Evolutionary conservation across 2,888 invertebrate species (phyloP).

Genomic region (Diarsia mendica): DNA sequence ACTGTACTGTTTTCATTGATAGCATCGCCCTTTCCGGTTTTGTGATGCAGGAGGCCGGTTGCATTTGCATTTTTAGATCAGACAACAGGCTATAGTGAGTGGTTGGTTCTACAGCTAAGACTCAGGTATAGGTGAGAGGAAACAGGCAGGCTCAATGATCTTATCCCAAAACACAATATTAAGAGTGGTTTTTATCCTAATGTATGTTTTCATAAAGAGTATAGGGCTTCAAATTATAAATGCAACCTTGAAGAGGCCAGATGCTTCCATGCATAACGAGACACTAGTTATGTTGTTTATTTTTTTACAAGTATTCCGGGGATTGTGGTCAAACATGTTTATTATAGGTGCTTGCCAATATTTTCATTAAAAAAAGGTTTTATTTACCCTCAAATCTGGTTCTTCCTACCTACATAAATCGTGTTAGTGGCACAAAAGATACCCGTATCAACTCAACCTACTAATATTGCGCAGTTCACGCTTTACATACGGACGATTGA

Average conservation of each 20-base stretch:
- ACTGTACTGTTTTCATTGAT: constrained; percentile 27
- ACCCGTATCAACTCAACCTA: constrained; percentile 33
- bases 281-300: neutral
- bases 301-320: neutral
- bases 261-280: neutral
- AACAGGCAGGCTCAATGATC: no score
- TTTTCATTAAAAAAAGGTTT: neutral
- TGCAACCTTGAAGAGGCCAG: neutral
- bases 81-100: neutral
- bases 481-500: constrained; percentile 3
- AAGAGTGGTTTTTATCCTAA: neutral
- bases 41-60: constrained; percentile 1
- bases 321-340: neutral
- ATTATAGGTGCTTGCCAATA: neutral
- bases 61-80: neutral
- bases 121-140: neutral
- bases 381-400: neutral
- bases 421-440: constrained; percentile 52
- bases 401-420: constrained; percentile 11
- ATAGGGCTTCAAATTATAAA: neutral
- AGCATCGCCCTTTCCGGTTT: constrained; percentile 35
- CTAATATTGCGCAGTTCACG: constrained; percentile 38
- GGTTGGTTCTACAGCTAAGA: neutral
- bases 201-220: neutral
- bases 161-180: neutral